A percentile compares a stretch with the other conserved stretches of the same genome.
phyloP scores from a whole-genome alignment of 1,140 invertebrate genomes.

The Drosophila quadrilineata region DNA sequence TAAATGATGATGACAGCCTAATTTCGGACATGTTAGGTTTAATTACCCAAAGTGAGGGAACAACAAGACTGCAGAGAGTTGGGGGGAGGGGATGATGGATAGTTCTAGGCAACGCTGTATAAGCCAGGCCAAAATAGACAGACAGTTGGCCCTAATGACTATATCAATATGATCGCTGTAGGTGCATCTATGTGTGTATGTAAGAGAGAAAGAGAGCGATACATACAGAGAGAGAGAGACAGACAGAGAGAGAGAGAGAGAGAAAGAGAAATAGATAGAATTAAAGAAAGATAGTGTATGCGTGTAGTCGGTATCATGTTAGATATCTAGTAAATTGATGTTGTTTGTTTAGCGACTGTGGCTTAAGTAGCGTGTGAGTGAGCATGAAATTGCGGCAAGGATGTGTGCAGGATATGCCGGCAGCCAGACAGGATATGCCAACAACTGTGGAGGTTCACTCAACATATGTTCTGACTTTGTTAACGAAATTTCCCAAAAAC shows the following conservation, averaged over 20 bases:
- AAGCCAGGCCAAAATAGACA: slow-evolving; percentile 18
- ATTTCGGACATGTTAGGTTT: slow-evolving; percentile 37
- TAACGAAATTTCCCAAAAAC: slow-evolving; percentile 11
- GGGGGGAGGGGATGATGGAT: slow-evolving; percentile 10
- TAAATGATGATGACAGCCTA: slow-evolving; percentile 51
- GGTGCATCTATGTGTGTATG: too few relatives aligned
- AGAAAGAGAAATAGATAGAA: too few relatives aligned
- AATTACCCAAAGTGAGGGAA: slow-evolving; percentile 28
- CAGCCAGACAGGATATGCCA: too few relatives aligned
- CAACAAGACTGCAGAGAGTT: too few relatives aligned
- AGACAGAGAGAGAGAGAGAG: too few relatives aligned
- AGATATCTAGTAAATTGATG: slow-evolving; percentile 30
- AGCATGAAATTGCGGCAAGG: slow-evolving; percentile 40
- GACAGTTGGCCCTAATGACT: slow-evolving; percentile 41
- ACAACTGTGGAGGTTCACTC: slow-evolving; percentile 41
- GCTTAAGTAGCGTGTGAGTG: slow-evolving; percentile 39
- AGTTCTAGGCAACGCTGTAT: slow-evolving; percentile 1
- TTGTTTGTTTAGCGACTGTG: slow-evolving; percentile 31
- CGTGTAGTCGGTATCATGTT: not conserved
- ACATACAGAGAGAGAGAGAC: too few relatives aligned
- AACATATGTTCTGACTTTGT: slow-evolving; percentile 36
- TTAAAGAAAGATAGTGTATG: too few relatives aligned
- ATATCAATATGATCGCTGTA: slow-evolving; percentile 40
- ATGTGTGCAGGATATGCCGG: slow-evolving; percentile 6
- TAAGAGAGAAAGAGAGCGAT: too few relatives aligned